Evolutionary conservation across 2,113 vertebrate genomes (phyloP).

Genomic region (Argyrosomus japonicus): DNA sequence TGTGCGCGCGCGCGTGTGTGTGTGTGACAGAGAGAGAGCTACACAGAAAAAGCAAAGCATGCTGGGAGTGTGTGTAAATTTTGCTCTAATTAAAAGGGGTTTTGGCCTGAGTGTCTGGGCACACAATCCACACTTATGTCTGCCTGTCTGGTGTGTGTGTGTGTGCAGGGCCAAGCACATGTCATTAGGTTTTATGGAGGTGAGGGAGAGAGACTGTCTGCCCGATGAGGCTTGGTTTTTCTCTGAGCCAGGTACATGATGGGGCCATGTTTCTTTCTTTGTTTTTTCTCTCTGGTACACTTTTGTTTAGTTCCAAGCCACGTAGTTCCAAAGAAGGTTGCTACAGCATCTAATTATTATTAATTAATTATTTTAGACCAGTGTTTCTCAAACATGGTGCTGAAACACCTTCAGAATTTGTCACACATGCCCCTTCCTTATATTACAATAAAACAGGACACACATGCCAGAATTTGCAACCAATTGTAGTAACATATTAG

Average conservation of each 20-base stretch:
- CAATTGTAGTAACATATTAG: too few species aligned
- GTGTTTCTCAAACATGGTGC: too few species aligned
- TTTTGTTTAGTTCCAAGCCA: not conserved
- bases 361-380: not conserved
- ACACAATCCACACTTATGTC: not conserved
- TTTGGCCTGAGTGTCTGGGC: slow-evolving; percentile 19
- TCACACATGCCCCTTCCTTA: too few species aligned
- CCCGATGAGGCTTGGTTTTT: not conserved
- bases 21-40: not conserved
- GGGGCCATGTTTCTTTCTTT: not conserved
- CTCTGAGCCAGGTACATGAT: slow-evolving; percentile 12
- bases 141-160: slow-evolving; percentile 29
- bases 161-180: slow-evolving; percentile 17
- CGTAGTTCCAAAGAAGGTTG: not conserved
- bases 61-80: slow-evolving; percentile 39
- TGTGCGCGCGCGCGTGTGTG: slow-evolving; percentile 10
- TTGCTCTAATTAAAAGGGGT: slow-evolving; percentile 51
- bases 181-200: slow-evolving; percentile 23
- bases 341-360: not conserved
- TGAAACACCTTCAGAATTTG: too few species aligned
- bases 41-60: not conserved
- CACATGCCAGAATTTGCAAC: too few species aligned
- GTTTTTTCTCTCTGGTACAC: too few species aligned
- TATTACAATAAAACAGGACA: too few species aligned
- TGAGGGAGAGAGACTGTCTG: not conserved